Evolutionary conservation across 2,113 vertebrate species (phyloP), one percentile per base, ranked within the genome.

Genomic region (Centrocercus urophasianus): DNA sequence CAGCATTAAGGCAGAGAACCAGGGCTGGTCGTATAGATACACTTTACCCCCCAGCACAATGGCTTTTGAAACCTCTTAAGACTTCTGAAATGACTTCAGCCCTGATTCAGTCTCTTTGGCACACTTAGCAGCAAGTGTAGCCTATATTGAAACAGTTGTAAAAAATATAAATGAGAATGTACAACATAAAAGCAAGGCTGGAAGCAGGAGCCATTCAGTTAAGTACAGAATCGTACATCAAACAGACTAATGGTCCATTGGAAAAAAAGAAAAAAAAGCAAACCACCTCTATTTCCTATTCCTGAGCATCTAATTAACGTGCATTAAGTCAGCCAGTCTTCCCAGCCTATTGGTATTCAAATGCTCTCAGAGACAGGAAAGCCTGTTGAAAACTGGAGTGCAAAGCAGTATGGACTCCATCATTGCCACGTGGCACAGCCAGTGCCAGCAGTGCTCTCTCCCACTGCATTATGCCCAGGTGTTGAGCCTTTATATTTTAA

Each of bases 381-480:
- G 72, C 76, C 40, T 57, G 22, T 16, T 43, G 45, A 6, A 20
- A 40, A 54, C 59, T 28, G 11, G 14, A 61, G 19, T 27, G 14
- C 48, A 57, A 36, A 36, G 20, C 56, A 21, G 17, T 63, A 24
- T 88, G 45, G 40, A 9, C 28, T 40, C 36, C 10, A 12, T 43
- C n/a, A 24, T 34, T 28, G 25, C 22, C 38, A 70, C 6, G 1
- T 73, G 54, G 42, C 70, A 28, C 28, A 61, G 32, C 25, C 6
- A 4, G 24, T 64, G 57, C 56, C 36, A 47, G 0, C 45, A 25
- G 18, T 20, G 10, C 17, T 25, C 25, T 10, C 2, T 59, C n/a
- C 88, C 21, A 1, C 34, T 57, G 19, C 32, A 45, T 27, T 38
- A 13, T 7, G 10, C 56, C 1, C 54, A 16, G 0, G 0, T 34